Evolutionary conservation across 37 sponge, comb jelly and placozoan genomes (phyloP).

Genomic region (Mnemiopsis leidyi): DNA sequence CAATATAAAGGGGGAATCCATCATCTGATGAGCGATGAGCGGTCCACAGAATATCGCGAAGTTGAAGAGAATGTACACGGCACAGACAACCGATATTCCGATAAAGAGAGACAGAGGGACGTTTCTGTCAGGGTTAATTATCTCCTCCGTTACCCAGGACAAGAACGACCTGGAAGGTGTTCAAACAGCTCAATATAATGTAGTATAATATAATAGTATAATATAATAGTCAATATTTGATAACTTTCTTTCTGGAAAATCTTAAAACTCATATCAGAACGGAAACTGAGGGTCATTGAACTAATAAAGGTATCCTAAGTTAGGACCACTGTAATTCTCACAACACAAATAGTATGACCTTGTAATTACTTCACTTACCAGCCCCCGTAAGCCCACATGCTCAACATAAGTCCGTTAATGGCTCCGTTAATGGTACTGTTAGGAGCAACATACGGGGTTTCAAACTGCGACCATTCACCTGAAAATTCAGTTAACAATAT

Average conservation of each 20-base stretch:
- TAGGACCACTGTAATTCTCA: too few relatives aligned
- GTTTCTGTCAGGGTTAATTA: slow-evolving; percentile 24
- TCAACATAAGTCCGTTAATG: slow-evolving; percentile 20
- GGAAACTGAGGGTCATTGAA: too few relatives aligned
- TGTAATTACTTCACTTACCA: too few relatives aligned
- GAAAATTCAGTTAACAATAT: too few relatives aligned
- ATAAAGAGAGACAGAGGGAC: slow-evolving; percentile 49
- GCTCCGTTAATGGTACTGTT: not conserved
- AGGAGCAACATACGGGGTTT: not conserved
- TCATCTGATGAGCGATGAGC: not conserved
- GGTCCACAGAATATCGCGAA: slow-evolving; percentile 43
- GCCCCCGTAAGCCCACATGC: slow-evolving; percentile 62
- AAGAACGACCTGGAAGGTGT: slow-evolving; percentile 24
- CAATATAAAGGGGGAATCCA: slow-evolving; percentile 19
- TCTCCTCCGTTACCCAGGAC: slow-evolving; percentile 61
- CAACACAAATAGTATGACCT: too few relatives aligned
- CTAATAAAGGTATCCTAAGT: too few relatives aligned
- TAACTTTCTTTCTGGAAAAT: too few relatives aligned
- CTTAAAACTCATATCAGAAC: too few relatives aligned
- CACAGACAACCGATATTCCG: slow-evolving; percentile 3
- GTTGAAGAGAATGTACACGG: slow-evolving; percentile 58
- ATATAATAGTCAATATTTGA: too few relatives aligned
- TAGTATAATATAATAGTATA: too few relatives aligned
- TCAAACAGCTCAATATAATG: too few relatives aligned
- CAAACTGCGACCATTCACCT: slow-evolving; percentile 16